Percentiles rank a stretch among this genome's conserved stretches.
These are phyloP conservation scores for Tiphia femorata DNA, from an alignment of 2,888 invertebrate genomes.

Conservation along the genomic window DNA sequence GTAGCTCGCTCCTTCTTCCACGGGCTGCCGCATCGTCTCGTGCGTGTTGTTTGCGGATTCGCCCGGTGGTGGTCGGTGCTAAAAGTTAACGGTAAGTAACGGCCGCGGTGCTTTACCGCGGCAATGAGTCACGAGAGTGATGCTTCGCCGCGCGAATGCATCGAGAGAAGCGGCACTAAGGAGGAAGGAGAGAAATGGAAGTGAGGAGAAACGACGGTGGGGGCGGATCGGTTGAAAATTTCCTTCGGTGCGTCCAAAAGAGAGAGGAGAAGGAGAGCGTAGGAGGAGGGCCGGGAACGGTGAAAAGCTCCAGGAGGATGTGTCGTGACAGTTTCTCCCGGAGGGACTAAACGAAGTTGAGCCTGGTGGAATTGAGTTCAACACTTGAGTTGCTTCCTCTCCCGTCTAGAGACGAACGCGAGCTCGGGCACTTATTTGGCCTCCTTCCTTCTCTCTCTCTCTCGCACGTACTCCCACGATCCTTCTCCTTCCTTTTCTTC, in stretches of 20 bases:
- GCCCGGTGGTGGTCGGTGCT: conserved; percentile 28
- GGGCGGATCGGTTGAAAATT: background rate
- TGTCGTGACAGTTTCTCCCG: conserved; percentile 14
- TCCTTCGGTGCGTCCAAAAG: background rate
- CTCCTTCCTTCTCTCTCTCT: no score
- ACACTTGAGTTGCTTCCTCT: conserved; percentile 43
- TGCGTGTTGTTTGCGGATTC: conserved; percentile 33
- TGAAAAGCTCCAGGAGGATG: background rate
- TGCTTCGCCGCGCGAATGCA: background rate
- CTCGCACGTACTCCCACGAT: background rate
- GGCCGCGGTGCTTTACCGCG: conserved; percentile 18
- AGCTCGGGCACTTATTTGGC: conserved; percentile 44
- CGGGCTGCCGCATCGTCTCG: no score
- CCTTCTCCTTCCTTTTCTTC: conserved; percentile 32
- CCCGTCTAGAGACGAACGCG: conserved; percentile 21
- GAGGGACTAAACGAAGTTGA: conserved; percentile 19
- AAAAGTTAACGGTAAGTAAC: conserved; percentile 44
- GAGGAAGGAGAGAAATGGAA: background rate
- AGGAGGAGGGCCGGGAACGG: background rate
- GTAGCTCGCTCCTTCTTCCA: no score
- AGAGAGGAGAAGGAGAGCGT: background rate
- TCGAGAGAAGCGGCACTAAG: background rate
- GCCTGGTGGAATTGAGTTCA: conserved; percentile 40
- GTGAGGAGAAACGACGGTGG: background rate
- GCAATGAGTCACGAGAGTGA: conserved; percentile 32